A percentile compares a stretch with the other conserved stretches of the same genome.
Conservation (phyloP, 2,888 invertebrate genomes). For the Morpho deidamia region DNA sequence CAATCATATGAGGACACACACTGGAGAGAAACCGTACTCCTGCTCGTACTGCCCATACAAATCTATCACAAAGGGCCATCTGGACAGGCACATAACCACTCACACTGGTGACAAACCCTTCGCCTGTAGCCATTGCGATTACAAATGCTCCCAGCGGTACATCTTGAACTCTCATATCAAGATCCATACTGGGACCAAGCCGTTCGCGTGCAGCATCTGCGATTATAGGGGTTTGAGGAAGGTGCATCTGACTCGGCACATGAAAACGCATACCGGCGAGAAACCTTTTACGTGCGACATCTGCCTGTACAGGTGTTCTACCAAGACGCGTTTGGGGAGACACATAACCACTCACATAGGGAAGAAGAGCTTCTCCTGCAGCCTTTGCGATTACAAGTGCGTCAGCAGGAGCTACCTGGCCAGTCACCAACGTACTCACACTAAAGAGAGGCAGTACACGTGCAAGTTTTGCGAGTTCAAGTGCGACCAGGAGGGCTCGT, state of each 20-base stretch:
- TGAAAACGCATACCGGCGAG: not conserved
- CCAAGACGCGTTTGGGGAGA: no score
- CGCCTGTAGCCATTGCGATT: not conserved
- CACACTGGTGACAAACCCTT: not conserved
- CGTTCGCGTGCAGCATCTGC: not conserved
- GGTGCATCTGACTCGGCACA: not conserved
- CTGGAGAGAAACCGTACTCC: not conserved
- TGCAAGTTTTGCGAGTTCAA: not conserved
- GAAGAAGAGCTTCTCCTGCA: no score
- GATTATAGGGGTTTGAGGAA: not conserved
- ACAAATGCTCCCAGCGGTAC: not conserved
- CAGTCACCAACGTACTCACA: not conserved
- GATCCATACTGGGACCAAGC: not conserved
- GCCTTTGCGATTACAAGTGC: not conserved
- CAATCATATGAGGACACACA: not conserved
- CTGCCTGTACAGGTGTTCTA: no score
- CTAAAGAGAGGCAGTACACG: not conserved
- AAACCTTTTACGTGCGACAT: not conserved
- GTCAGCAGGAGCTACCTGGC: not conserved
- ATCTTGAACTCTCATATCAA: not conserved
- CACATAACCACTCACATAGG: no score
- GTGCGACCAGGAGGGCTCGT: not conserved
- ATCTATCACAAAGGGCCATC: not conserved
- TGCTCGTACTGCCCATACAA: not conserved
- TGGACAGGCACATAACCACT: not conserved